A percentile compares a stretch with the other conserved stretches of the same genome.
Conservation (phyloP, 2,888 invertebrate genomes). For the Monopis laevigella region DNA sequence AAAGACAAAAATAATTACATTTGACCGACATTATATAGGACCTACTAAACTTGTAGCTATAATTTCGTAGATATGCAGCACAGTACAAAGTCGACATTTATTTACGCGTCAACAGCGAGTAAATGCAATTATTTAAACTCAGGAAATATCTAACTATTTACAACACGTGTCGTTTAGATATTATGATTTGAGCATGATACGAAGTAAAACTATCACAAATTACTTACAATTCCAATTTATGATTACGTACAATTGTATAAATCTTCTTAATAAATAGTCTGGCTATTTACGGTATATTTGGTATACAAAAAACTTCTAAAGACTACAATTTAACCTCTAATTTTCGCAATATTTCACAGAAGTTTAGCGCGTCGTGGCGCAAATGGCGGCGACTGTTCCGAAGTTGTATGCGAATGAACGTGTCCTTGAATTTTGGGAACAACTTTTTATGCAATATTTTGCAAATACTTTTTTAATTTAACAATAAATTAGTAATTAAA, state of each 20-base stretch:
- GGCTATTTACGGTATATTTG: constrained; percentile 22
- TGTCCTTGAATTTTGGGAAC: constrained; percentile 27
- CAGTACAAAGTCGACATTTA: constrained; percentile 30
- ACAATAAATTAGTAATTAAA: too few species aligned
- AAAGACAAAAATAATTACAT: constrained; percentile 40
- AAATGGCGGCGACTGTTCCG: constrained; percentile 52
- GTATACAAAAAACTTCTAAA: constrained; percentile 38
- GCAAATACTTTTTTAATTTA: constrained; percentile 20
- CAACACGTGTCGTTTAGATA: constrained; percentile 56
- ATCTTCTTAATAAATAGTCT: too few species aligned
- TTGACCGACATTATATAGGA: constrained; percentile 24
- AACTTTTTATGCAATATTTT: constrained; percentile 27
- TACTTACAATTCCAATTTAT: too few species aligned
- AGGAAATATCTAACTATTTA: constrained; percentile 28
- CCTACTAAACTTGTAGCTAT: too few species aligned
- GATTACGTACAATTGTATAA: too few species aligned
- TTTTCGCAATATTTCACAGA: constrained; percentile 43
- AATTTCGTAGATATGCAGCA: constrained; percentile 13
- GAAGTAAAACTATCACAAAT: too few species aligned
- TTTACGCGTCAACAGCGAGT: constrained; percentile 24
- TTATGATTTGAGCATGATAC: too few species aligned
- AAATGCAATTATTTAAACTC: constrained; percentile 31
- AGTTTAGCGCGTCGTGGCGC: constrained; percentile 58
- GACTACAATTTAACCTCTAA: constrained; percentile 54
- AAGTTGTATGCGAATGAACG: constrained; percentile 16